Evolutionary conservation across 1,140 invertebrate species (phyloP), one percentile per base, ranked within the genome.

Genomic region (Agrypnia vestita): DNA sequence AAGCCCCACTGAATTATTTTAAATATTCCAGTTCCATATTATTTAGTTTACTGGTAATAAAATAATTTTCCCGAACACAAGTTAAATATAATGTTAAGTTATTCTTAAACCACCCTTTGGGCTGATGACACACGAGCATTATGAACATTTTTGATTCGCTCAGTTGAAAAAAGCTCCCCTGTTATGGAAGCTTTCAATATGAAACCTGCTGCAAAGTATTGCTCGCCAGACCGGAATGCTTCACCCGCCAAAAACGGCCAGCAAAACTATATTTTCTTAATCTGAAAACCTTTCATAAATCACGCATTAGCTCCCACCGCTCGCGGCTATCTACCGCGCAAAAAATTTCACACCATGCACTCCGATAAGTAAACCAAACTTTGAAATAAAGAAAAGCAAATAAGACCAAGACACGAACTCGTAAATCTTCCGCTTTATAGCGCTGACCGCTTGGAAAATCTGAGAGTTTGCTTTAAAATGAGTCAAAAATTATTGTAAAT

Each of bases 301-400:
- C 81, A 82, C 64, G 56, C 74, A 77, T 82, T 79, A 79, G 64
- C 56, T 81, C 73, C 21, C 15, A 78, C 9, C 49, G 21, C 51
- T 25, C 61, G 19, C 69, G 59, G 67, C 49, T 82, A 79, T 82
- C 78, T 51, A 56, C 72, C 43, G 51, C 13, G 25, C 13, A 78
- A 56, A 79, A 78, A 75, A 82, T 78, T 78, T 76, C 73, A 71
- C 81, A 82, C 81, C 53, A 53, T 79, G 80, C 80, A 79, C 76
- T 64, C 35, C 55, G 81, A 82, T 74, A 74, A 74, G 72, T 81
- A 61, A 78, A 73, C 76, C 71, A 55, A 82, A 82, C 77, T 79
- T 82, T 82, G 74, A 82, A 82, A 80, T 82, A 82, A 79, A 82
- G 81, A 47, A 82, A 82, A 82, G 77, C 81, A 82, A 82, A 79